A percentile compares a stretch with the other conserved stretches of the same genome.
Evolutionary conservation across 2,113 vertebrate genomes (phyloP).

Genomic region (Pyrgilauda ruficollis): DNA sequence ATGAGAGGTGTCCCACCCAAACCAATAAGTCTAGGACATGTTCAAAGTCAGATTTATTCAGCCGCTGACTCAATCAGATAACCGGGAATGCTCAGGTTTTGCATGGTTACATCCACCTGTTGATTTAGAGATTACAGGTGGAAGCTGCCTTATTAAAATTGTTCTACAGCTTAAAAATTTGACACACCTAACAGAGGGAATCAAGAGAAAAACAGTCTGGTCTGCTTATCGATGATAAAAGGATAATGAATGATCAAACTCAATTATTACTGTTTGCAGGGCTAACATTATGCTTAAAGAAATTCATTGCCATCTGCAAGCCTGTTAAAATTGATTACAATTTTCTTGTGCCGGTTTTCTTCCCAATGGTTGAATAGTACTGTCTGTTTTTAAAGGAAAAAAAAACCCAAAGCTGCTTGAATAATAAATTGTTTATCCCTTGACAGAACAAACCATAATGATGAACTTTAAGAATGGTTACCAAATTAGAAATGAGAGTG

Average conservation of each 20-base stretch:
- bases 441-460: slow-evolving; percentile 7
- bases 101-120: background rate
- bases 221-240: background rate
- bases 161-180: background rate
- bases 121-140: slow-evolving; percentile 23
- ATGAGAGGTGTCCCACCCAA: background rate
- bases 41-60: background rate
- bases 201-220: background rate
- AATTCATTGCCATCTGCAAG: slow-evolving; percentile 37
- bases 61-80: background rate
- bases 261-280: background rate
- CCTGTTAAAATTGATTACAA: background rate
- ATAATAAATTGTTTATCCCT: slow-evolving; percentile 28
- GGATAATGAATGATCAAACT: background rate
- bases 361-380: background rate
- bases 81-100: background rate
- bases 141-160: slow-evolving; percentile 2
- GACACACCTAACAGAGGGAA: background rate
- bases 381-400: slow-evolving; percentile 19
- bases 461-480: slow-evolving; percentile 26
- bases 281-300: slow-evolving; percentile 24
- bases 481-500: background rate
- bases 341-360: background rate
- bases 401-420: background rate
- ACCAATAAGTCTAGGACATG: background rate